Percentiles rank a stretch among this genome's conserved stretches.
Conservation (phyloP, 64 coral and sea anemone genomes). For the Actinia tenebrosa region DNA sequence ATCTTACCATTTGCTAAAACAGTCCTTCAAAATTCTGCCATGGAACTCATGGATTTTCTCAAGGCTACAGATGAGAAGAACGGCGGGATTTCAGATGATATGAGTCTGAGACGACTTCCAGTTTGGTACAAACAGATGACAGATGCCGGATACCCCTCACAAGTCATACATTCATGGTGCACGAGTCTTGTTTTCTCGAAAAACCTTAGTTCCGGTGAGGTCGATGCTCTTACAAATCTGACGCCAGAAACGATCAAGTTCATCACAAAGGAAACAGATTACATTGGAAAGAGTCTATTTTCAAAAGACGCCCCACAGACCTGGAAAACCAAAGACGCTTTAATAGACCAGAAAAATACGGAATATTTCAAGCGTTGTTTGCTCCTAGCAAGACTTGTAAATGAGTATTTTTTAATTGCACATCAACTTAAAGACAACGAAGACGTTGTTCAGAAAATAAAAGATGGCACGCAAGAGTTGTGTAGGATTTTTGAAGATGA, state of each 20-base stretch:
- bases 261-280: background rate
- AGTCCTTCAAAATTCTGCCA: too few species aligned
- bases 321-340: background rate
- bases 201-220: constrained; percentile 13
- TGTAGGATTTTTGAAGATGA: constrained; percentile 2
- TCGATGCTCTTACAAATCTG: constrained; percentile 32
- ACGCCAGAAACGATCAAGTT: constrained; percentile 6
- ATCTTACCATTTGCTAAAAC: too few species aligned
- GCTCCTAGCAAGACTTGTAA: constrained; percentile 21
- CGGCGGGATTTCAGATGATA: background rate
- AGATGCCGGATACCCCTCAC: background rate
- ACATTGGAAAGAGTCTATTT: background rate
- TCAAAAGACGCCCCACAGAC: constrained; percentile 4
- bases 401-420: constrained; percentile 14
- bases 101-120: constrained; percentile 5
- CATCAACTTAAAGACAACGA: background rate
- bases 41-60: too few species aligned
- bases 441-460: too few species aligned
- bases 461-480: background rate
- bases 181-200: background rate
- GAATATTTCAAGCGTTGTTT: constrained; percentile 7
- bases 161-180: constrained; percentile 38
- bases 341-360: background rate
- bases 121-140: constrained; percentile 28
- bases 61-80: background rate